Percentiles rank a stretch among this genome's conserved stretches.
Evolutionary conservation across 1,140 invertebrate genomes (phyloP).

Genomic region (Macrotrachela quadricornifera): DNA sequence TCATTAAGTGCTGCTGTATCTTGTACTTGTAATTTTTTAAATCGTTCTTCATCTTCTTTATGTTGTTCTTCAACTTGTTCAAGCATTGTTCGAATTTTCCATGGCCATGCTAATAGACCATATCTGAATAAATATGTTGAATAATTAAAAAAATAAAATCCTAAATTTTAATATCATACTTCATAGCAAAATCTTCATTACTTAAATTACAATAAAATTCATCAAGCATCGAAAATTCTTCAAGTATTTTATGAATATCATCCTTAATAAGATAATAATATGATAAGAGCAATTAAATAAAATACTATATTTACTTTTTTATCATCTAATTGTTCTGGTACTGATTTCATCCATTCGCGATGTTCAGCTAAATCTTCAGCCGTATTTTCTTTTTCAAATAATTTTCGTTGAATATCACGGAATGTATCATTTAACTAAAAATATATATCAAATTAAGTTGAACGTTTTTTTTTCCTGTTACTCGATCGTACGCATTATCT

Average conservation of each 20-base stretch:
- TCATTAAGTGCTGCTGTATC: conserved; percentile 45
- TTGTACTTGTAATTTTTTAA: conserved; percentile 44
- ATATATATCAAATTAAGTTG: no score
- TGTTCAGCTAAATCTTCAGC: conserved; percentile 51
- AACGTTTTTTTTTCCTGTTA: no score
- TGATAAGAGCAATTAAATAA: neutral
- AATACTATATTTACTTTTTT: conserved; percentile 18
- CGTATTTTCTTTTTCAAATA: conserved; percentile 39
- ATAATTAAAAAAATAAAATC: no score
- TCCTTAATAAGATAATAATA: no score
- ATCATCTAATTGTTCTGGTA: conserved; percentile 40
- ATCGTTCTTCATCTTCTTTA: conserved; percentile 45
- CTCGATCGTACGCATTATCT: no score
- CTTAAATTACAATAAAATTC: conserved; percentile 31
- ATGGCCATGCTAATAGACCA: conserved; percentile 30
- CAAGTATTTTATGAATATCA: conserved; percentile 25
- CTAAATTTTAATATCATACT: no score
- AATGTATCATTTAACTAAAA: conserved; percentile 18
- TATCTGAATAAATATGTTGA: conserved; percentile 13
- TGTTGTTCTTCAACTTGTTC: conserved; percentile 27
- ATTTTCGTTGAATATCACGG: conserved; percentile 21
- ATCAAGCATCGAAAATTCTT: conserved; percentile 31
- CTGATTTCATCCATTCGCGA: conserved; percentile 50
- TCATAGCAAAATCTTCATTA: conserved; percentile 24
- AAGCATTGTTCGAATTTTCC: conserved; percentile 29